A percentile compares a stretch with the other conserved stretches of the same genome.
phyloP scores from a whole-genome alignment of 2,113 vertebrate species.

The Pipra filicauda region DNA sequence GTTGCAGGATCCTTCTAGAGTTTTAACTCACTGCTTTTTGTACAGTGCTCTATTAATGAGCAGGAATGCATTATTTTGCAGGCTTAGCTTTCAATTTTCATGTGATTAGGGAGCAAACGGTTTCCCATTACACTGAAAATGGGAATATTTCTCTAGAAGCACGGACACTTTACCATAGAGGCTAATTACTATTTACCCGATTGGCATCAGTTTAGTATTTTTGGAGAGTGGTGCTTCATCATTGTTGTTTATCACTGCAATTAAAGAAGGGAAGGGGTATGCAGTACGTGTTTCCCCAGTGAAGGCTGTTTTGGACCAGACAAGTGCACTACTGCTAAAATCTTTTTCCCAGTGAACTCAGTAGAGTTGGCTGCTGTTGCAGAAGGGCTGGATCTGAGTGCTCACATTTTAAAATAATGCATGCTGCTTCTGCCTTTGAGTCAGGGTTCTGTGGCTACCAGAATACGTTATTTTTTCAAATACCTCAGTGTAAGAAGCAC shows the following conservation, averaged over 20 bases:
- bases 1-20: constrained; percentile 29
- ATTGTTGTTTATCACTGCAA: neutral
- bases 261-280: neutral
- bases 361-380: neutral
- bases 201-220: constrained; percentile 27
- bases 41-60: neutral
- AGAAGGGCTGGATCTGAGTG: neutral
- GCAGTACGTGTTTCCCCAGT: neutral
- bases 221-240: constrained; percentile 28
- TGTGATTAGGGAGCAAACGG: neutral
- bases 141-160: neutral
- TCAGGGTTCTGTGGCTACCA: neutral
- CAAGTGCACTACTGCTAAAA: constrained; percentile 3
- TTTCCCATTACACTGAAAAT: constrained; percentile 28
- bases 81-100: constrained; percentile 35
- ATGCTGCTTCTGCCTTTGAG: neutral
- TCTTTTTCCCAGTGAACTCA: neutral
- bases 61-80: neutral
- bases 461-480: neutral
- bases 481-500: neutral
- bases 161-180: neutral
- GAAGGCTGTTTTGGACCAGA: neutral
- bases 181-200: constrained; percentile 34
- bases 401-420: neutral
- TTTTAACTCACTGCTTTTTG: neutral